These are phyloP conservation scores for Melanotaenia pygmaea DNA, from an alignment of 2,797 vertebrate genomes.

Conservation along the genomic window DNA sequence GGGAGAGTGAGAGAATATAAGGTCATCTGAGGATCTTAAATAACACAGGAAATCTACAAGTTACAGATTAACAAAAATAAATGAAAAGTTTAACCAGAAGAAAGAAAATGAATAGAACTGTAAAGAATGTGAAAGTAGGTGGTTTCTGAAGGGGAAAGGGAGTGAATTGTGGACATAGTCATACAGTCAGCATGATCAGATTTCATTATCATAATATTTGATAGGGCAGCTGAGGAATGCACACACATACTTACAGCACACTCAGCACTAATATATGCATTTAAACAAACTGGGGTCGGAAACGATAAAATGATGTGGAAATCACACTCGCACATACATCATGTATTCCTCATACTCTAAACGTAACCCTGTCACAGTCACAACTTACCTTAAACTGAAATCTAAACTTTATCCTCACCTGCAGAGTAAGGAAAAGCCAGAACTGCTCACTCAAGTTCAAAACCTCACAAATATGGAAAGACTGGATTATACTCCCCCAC, in stretches of 20 bases:
- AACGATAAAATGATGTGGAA: conserved; percentile 17
- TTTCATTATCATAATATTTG: conserved; percentile 71
- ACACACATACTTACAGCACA: conserved; percentile 22
- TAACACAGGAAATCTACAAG: background rate
- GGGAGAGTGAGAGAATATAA: background rate
- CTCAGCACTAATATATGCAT: conserved; percentile 16
- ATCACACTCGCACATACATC: background rate
- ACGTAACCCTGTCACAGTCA: conserved; percentile 1
- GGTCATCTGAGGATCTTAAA: conserved; percentile 8
- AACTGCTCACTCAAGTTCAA: background rate
- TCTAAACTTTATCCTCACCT: background rate
- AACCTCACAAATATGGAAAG: background rate
- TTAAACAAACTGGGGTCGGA: conserved; percentile 8
- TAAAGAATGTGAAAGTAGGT: conserved; percentile 47
- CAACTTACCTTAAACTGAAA: background rate
- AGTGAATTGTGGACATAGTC: conserved; percentile 37
- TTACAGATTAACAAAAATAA: conserved; percentile 1
- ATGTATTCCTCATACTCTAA: conserved; percentile 13
- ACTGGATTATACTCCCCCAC: background rate
- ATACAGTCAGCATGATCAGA: conserved; percentile 56
- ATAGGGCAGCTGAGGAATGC: conserved; percentile 67
- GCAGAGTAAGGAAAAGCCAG: background rate
- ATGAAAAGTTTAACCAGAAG: conserved; percentile 4
- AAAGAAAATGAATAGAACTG: conserved; percentile 24
- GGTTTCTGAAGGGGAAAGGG: conserved; percentile 21